phyloP scores from a whole-genome alignment of 2,797 vertebrate species.

The Scleropages formosus region DNA sequence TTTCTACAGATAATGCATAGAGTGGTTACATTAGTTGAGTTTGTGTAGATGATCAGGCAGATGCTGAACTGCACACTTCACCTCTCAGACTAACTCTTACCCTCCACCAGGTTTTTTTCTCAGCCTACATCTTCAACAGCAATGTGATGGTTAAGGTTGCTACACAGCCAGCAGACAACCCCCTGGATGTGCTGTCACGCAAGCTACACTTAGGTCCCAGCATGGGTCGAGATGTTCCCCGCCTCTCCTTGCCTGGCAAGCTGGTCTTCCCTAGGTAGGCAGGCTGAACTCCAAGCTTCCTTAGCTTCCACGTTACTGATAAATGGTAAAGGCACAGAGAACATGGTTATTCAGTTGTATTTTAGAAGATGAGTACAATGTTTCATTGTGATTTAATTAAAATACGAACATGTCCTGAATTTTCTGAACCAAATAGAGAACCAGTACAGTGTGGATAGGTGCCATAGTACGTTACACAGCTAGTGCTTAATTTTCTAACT shows the following conservation, averaged over 20 bases:
- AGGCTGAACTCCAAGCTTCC: not conserved
- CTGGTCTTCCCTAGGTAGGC: constrained; percentile 94
- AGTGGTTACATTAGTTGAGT: not conserved
- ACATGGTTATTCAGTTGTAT: too few relatives aligned
- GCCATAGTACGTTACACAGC: too few relatives aligned
- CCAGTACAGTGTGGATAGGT: too few relatives aligned
- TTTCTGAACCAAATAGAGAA: too few relatives aligned
- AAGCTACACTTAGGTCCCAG: constrained; percentile 95
- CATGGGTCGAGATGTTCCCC: constrained; percentile 91
- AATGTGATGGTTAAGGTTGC: constrained; percentile 99
- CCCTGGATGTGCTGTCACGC: constrained; percentile 92
- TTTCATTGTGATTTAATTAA: too few relatives aligned
- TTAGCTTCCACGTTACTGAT: too few relatives aligned
- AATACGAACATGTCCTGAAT: too few relatives aligned
- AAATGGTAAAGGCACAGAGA: too few relatives aligned
- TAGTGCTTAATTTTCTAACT: too few relatives aligned
- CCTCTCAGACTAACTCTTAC: not conserved
- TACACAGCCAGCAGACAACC: constrained; percentile 97
- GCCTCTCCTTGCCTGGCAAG: constrained; percentile 94
- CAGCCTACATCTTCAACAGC: constrained; percentile 99
- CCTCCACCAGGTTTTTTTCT: constrained; percentile 88
- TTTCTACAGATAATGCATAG: not conserved
- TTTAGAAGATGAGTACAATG: too few relatives aligned
- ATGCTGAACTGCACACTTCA: not conserved
- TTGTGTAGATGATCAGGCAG: not conserved